These are phyloP conservation scores for Ochropacha duplaris DNA, from an alignment of 2,888 invertebrate genomes.

Conservation along the genomic window DNA sequence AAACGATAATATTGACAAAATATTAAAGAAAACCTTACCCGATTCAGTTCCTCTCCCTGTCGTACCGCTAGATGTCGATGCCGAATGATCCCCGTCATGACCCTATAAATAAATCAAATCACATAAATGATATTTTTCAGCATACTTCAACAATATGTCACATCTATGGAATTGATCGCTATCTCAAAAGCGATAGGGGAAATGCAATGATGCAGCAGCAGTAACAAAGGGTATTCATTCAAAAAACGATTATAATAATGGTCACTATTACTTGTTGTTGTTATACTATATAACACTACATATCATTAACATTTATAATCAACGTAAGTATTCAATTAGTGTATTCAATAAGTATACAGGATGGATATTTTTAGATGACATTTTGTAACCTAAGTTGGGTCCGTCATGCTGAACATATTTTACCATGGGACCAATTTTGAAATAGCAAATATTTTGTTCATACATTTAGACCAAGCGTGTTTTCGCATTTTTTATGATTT, in stretches of 20 bases:
- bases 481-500: no score
- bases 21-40: conserved; percentile 34
- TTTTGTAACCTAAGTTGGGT: no score
- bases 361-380: no score
- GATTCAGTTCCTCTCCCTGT: conserved; percentile 45
- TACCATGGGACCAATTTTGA: no score
- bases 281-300: background rate
- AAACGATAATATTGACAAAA: no score
- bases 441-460: no score
- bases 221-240: background rate
- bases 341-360: background rate
- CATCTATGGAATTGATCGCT: background rate
- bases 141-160: background rate
- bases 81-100: conserved; percentile 54
- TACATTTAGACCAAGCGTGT: no score
- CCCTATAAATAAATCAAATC: conserved; percentile 45
- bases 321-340: background rate
- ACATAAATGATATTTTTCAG: background rate
- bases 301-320: background rate
- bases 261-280: background rate
- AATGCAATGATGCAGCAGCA: background rate
- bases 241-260: background rate
- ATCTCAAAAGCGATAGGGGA: background rate
- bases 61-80: conserved; percentile 40
- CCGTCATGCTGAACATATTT: no score